Conservation (phyloP, 2,888 invertebrate genomes). For the Gortyna flavago region DNA sequence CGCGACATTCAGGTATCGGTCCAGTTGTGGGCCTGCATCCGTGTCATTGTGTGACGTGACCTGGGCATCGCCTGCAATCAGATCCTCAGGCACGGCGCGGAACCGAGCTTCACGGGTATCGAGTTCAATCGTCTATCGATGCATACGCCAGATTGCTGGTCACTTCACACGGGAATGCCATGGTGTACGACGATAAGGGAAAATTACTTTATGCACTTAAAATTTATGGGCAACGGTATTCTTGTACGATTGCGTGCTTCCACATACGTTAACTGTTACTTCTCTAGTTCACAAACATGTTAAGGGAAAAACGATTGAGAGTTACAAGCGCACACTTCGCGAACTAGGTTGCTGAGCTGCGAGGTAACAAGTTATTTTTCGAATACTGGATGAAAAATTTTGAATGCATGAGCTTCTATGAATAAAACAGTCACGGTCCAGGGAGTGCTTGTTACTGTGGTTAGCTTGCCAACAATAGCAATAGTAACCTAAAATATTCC, state of each 20-base stretch:
- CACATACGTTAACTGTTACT: conserved; percentile 35
- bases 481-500: conserved; percentile 20
- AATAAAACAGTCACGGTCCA: conserved; percentile 25
- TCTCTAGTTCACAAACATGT: conserved; percentile 27
- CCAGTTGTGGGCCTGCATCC: conserved; percentile 74
- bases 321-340: not conserved
- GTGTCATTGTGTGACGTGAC: conserved; percentile 76
- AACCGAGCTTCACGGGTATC: conserved; percentile 84
- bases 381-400: conserved; percentile 16
- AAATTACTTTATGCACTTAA: conserved; percentile 51
- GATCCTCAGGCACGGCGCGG: conserved; percentile 77
- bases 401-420: conserved; percentile 25
- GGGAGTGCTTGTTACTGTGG: conserved; percentile 29
- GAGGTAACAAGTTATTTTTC: conserved; percentile 10
- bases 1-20: conserved; percentile 61
- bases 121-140: conserved; percentile 70
- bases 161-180: conserved; percentile 69
- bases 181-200: conserved; percentile 58
- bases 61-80: conserved; percentile 78
- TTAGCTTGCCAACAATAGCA: conserved; percentile 33
- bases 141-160: conserved; percentile 54
- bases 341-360: conserved; percentile 14
- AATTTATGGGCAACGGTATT: conserved; percentile 59
- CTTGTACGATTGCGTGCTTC: conserved; percentile 52
- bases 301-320: conserved; percentile 26